Evolutionary conservation across 2,888 invertebrate genomes (phyloP).

Genomic region (Lasioglossum leucozonium): DNA sequence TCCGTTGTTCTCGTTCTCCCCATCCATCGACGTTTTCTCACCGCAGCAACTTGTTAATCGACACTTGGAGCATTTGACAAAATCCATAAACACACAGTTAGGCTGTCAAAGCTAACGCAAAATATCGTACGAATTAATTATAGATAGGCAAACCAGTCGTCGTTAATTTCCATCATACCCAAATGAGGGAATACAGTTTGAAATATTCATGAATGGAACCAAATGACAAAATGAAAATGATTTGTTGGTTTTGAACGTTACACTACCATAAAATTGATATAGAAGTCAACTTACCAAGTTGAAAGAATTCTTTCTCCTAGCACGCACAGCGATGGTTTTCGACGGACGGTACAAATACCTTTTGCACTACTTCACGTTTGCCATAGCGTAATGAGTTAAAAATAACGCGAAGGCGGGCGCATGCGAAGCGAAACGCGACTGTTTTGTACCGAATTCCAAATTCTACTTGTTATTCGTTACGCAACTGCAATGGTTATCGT

Average conservation of each 20-base stretch:
- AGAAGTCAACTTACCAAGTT: slow-evolving; percentile 48
- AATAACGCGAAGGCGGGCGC: slow-evolving; percentile 59
- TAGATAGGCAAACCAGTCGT: neutral
- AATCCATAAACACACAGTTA: slow-evolving; percentile 58
- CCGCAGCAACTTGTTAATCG: slow-evolving; percentile 50
- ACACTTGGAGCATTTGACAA: slow-evolving; percentile 53
- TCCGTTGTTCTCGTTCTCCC: slow-evolving; percentile 39
- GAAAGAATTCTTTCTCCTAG: slow-evolving; percentile 23
- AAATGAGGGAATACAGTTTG: neutral
- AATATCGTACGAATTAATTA: slow-evolving; percentile 18
- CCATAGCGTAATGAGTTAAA: slow-evolving; percentile 63
- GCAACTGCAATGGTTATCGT: neutral
- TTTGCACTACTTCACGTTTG: slow-evolving; percentile 53
- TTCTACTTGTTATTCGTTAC: neutral
- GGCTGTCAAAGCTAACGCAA: slow-evolving; percentile 4
- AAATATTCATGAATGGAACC: neutral
- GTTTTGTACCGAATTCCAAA: slow-evolving; percentile 32
- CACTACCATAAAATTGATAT: neutral
- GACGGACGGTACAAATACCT: slow-evolving; percentile 38
- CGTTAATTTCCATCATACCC: neutral
- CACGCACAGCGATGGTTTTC: slow-evolving; percentile 25
- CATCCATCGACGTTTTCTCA: slow-evolving; percentile 35
- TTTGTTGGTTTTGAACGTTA: neutral
- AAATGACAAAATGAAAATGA: neutral
- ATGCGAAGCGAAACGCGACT: slow-evolving; percentile 43